Conservation (phyloP, 2,113 vertebrate genomes). For the Aspidoscelis tigris region DNA sequence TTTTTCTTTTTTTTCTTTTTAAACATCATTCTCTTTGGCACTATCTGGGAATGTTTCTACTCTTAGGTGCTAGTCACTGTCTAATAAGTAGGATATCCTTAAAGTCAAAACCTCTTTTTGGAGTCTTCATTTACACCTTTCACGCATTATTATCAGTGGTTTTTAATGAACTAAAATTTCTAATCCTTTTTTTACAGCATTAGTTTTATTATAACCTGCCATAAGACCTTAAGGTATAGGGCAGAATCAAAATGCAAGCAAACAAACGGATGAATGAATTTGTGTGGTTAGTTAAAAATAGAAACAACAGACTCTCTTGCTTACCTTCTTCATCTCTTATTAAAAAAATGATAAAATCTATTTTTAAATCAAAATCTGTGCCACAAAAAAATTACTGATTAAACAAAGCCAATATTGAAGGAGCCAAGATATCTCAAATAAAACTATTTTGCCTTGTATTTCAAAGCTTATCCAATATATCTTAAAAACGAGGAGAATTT, state of each 20-base stretch:
- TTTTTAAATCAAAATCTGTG: not conserved
- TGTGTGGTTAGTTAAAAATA: slow-evolving; percentile 1
- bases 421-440: slow-evolving; percentile 30
- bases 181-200: not conserved
- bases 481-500: not conserved
- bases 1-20: slow-evolving; percentile 13
- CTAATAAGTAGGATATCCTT: not conserved
- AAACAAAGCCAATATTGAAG: not conserved
- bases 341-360: not conserved
- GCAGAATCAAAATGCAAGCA: no score
- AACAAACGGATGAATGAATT: no score
- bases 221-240: no score
- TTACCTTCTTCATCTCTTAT: not conserved
- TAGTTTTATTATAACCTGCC: no score
- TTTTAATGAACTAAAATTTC: no score
- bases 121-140: not conserved
- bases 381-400: not conserved
- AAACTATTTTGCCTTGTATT: slow-evolving; percentile 41
- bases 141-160: no score
- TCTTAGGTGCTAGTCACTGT: not conserved
- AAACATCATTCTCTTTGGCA: slow-evolving; percentile 8
- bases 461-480: slow-evolving; percentile 11
- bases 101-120: not conserved
- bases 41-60: slow-evolving; percentile 7
- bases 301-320: not conserved